Base-by-base conservation (phyloP, 1,140 invertebrate species). In the Drosophila varians region DNA sequence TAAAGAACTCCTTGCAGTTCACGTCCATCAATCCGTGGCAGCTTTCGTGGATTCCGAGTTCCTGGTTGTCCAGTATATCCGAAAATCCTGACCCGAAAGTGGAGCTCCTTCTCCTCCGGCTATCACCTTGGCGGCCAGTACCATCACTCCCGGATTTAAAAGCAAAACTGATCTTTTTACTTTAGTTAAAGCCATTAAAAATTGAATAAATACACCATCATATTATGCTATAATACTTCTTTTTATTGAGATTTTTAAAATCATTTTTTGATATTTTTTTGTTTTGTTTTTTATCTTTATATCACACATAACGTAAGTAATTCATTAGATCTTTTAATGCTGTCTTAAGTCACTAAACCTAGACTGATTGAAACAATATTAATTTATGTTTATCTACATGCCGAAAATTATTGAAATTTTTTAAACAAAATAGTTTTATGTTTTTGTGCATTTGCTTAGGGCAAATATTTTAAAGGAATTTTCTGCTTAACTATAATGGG, bases 161-260 rank as follows among this genome's bases (percentile, higher is more conserved):
- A 36, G 34, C n/a, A n/a, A n/a, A n/a, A n/a, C n/a, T n/a, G n/a
- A n/a, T n/a, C n/a, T n/a, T n/a, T n/a, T n/a, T n/a, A n/a, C n/a
- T 36, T 36, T 9, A 28, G 9, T 28, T 28, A 0, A 4, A n/a
- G 4, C 9, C 28, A 9, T 8, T 28, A n/a, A n/a, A 3, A 31
- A 31, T 11, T 11, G 9, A 42, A 47, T 2, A 55, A 43, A 49
- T 18, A 9, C 46, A 16, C n/a, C 0, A 21, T 1, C 11, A 19
- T 11, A 42, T 71, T 82, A 87, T 72, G 34, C 77, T 87, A 87
- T 87, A 87, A 87, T 87, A 87, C 83, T 87, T 72, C 61, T 86
- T 87, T 87, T 87, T 87, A 87, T 87, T 87, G 65, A 86, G 82
- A 87, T 87, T 87, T 76, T 87, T 82, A 68, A 87, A 87, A 87